Evolutionary conservation across 1,140 invertebrate species (phyloP).

Genomic region (Solenopsis fugax): DNA sequence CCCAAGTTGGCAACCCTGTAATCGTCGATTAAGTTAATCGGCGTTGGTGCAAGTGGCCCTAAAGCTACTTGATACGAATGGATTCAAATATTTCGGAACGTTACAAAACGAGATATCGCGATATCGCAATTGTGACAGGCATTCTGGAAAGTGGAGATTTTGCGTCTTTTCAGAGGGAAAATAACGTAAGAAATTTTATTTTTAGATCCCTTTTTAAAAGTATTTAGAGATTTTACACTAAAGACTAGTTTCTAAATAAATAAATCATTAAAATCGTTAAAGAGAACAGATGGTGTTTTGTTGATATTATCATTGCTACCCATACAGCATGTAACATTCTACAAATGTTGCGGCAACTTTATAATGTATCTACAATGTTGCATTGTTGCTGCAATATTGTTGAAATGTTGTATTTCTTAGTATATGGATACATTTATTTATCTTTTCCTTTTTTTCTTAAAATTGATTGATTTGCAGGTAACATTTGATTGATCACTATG

Average conservation of each 20-base stretch:
- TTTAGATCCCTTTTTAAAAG: not conserved
- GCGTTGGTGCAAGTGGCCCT: no score
- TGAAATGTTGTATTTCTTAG: no score
- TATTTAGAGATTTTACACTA: not conserved
- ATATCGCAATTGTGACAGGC: not conserved
- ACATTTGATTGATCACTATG: conserved; percentile 30
- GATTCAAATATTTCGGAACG: not conserved
- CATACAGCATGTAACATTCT: no score
- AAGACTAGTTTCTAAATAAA: not conserved
- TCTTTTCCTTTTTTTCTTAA: not conserved
- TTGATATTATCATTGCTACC: not conserved
- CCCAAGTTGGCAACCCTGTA: no score
- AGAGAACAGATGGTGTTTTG: not conserved
- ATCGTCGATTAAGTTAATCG: no score
- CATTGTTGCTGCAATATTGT: no score
- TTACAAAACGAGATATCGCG: not conserved
- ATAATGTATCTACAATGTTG: no score
- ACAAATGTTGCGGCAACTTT: no score
- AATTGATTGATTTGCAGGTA: not conserved
- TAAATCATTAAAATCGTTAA: not conserved
- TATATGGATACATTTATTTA: not conserved
- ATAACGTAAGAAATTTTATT: not conserved
- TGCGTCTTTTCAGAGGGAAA: not conserved
- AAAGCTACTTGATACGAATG: no score
- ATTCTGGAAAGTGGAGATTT: not conserved